Base-by-base conservation (phyloP, 2,888 invertebrate genomes). In the Torymus texanus region DNA sequence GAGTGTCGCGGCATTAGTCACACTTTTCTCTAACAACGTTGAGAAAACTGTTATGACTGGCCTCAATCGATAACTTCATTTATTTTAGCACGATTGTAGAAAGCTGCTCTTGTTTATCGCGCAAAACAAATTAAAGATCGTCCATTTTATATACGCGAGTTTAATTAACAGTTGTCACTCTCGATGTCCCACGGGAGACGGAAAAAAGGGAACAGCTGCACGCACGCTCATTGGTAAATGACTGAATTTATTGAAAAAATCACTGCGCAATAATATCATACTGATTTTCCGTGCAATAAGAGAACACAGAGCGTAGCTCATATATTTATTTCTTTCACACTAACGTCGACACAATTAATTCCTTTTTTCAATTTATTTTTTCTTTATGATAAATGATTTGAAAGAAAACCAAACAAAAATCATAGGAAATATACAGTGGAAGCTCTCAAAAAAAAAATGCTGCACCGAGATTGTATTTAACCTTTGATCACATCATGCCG, bases 401-500 rank as follows among this genome's bases (percentile, higher is more conserved):
- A 21, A 21, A 21, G 3, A 29, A 29, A 3, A 5, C 3, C 3
- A 29, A 29, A 29, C 1, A 29, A 29, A 29, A 29, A 29, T 29
- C 29, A 5, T 29, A 50, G 50, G 50, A 66, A 51, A 66, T 73
- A 56, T 58, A 24, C 50, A 66, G 1, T 76, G 75, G 68, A 76
- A 76, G 75, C 59, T 75, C 67, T 51, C 67, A 24, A 61, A 65
- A 75, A 65, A 75, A 11, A 76, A 76, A 68, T 76, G 75, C 66
- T 61, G 61, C 75, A 61, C 24, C 61, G 53, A 59, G 58, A 63
- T 56, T 65, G 29, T 50, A 29, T 29, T 51, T 59, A 29, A 58
- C 13, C 21, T 56, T 55, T 11, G 66, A 66, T 66, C 56, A 66
- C 58, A 74, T 24, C 58, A 74, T 24, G 18, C 0, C 18, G 50